Evolutionary conservation across 2,113 vertebrate species (phyloP).

Genomic region (Aptenodytes patagonicus): DNA sequence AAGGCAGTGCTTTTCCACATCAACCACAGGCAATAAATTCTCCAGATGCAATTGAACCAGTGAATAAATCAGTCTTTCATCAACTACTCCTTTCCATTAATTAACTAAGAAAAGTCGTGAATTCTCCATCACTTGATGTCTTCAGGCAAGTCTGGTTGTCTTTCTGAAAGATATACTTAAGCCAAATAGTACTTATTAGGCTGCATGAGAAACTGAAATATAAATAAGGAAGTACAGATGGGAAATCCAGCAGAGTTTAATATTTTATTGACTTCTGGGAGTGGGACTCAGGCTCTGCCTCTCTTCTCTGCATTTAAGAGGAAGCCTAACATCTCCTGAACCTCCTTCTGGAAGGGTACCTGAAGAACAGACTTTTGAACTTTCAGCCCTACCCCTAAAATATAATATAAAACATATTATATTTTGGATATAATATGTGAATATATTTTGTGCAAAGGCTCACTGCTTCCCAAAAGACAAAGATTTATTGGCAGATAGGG

Average conservation of each 20-base stretch:
- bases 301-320: not conserved
- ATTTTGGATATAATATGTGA: not conserved
- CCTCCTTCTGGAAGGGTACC: not conserved
- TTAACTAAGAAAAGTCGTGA: not conserved
- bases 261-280: not conserved
- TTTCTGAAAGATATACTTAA: constrained; percentile 26
- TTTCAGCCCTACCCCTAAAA: not conserved
- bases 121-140: not conserved
- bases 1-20: not conserved
- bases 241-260: not conserved
- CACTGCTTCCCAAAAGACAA: not conserved
- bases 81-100: not conserved
- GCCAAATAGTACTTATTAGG: not conserved
- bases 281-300: not conserved
- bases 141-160: constrained; percentile 3
- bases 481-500: not conserved
- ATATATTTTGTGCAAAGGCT: not conserved
- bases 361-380: not conserved
- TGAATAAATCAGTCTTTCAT: constrained; percentile 21
- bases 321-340: not conserved
- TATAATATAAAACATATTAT: not conserved
- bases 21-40: not conserved
- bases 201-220: not conserved
- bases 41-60: not conserved
- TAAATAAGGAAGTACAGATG: not conserved